Evolutionary conservation across 2,113 vertebrate genomes (phyloP).

Genomic region (Pyxicephalus adspersus): DNA sequence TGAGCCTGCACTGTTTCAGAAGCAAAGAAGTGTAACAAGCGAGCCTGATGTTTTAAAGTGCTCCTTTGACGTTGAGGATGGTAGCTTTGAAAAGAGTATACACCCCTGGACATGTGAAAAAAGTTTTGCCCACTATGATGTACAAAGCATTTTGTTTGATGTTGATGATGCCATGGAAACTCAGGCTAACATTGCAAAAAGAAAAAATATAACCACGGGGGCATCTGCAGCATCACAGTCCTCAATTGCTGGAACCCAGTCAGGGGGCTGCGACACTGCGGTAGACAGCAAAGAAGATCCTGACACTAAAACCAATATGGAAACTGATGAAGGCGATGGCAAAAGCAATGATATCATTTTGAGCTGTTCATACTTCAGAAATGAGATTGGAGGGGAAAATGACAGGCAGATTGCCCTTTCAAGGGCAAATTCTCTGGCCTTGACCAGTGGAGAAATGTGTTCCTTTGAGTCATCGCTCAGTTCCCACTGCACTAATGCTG

Average conservation of each 20-base stretch:
- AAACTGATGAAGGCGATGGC: constrained; percentile 92
- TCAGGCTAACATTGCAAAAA: constrained; percentile 81
- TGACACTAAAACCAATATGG: constrained; percentile 91
- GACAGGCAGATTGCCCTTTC: constrained; percentile 91
- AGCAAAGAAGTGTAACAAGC: constrained; percentile 87
- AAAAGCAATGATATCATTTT: constrained; percentile 91
- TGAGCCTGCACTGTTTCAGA: constrained; percentile 90
- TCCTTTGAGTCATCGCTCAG: constrained; percentile 95
- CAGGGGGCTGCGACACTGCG: constrained; percentile 81
- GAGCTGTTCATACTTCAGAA: constrained; percentile 90
- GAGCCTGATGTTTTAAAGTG: constrained; percentile 88
- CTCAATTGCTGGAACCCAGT: constrained; percentile 67
- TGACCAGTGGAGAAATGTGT: constrained; percentile 86
- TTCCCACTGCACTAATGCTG: constrained; percentile 96
- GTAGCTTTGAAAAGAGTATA: constrained; percentile 73
- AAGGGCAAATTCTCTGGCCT: constrained; percentile 80
- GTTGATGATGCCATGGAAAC: constrained; percentile 91
- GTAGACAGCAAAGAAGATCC: constrained; percentile 92
- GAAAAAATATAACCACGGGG: constrained; percentile 94
- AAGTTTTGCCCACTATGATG: constrained; percentile 96
- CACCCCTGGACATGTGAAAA: constrained; percentile 87
- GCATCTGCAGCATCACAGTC: constrained; percentile 91
- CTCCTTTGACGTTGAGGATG: constrained; percentile 81
- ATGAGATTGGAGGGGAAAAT: constrained; percentile 93
- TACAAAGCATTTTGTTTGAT: constrained; percentile 95